Evolutionary conservation across 2,113 vertebrate genomes (phyloP).

Genomic region (Mobula birostris): DNA sequence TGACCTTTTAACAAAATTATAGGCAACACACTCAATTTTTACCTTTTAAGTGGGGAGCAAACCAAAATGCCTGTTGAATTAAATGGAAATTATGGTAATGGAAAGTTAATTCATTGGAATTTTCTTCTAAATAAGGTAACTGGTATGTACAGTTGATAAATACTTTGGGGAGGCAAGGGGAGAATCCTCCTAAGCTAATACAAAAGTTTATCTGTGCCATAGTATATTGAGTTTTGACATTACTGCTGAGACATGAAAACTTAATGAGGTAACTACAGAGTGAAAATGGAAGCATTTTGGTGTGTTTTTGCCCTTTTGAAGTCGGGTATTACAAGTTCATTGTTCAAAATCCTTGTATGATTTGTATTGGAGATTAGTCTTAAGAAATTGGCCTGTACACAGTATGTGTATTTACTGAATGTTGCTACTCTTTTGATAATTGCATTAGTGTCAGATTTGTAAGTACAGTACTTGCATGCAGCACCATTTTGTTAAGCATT

Average conservation of each 20-base stretch:
- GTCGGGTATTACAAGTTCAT: constrained; percentile 30
- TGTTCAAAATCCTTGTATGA: constrained; percentile 28
- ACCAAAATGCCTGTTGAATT: constrained; percentile 17
- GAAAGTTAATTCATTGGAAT: not conserved
- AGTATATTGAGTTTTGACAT: not conserved
- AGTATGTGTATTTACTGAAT: constrained; percentile 21
- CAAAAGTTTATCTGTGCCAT: not conserved
- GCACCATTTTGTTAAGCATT: constrained; percentile 36
- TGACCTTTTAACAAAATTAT: not conserved
- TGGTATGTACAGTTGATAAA: not conserved
- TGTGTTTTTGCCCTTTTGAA: not conserved
- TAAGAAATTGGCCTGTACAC: not conserved
- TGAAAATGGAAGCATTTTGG: not conserved
- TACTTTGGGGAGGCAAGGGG: not conserved
- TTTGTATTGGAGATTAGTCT: constrained; percentile 29
- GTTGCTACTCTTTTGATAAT: constrained; percentile 34
- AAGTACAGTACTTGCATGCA: constrained; percentile 35
- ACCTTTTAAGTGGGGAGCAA: constrained; percentile 36
- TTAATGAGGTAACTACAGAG: not conserved
- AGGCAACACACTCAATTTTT: not conserved
- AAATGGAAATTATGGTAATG: constrained; percentile 17
- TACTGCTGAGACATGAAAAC: not conserved
- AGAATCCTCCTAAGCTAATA: not conserved
- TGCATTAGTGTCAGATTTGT: constrained; percentile 31
- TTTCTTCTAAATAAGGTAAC: not conserved